A percentile compares a stretch with the other conserved stretches of the same genome.
These are phyloP conservation scores for Plestiodon gilberti DNA, from an alignment of 2,113 vertebrate genomes.

Conservation along the genomic window DNA sequence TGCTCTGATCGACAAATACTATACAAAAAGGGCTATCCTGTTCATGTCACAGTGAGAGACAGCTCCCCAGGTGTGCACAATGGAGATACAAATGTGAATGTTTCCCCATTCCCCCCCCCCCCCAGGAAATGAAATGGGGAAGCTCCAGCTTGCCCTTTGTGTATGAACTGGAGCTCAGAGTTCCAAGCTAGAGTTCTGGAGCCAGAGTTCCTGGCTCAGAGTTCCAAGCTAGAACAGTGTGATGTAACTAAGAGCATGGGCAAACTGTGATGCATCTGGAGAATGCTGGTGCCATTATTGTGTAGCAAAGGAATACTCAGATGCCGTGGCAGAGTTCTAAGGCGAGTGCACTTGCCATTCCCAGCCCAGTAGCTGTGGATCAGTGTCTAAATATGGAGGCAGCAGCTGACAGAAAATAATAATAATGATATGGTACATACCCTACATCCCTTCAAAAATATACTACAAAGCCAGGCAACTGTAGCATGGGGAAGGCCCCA, in stretches of 20 bases:
- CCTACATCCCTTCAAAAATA: constrained; percentile 1
- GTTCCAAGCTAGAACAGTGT: neutral
- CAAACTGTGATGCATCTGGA: neutral
- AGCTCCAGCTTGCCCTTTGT: neutral
- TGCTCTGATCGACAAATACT: neutral
- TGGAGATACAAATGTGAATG: neutral
- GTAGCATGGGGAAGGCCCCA: neutral
- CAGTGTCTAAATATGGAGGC: neutral
- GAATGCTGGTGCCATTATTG: neutral
- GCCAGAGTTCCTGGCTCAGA: neutral
- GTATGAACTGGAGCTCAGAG: neutral
- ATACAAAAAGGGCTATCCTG: neutral
- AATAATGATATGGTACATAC: neutral
- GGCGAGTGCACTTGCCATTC: neutral
- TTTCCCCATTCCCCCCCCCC: too few relatives aligned
- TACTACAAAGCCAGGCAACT: neutral
- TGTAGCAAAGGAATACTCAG: neutral
- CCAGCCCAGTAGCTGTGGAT: neutral
- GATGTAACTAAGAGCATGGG: neutral
- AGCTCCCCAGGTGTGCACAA: neutral
- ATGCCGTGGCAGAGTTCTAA: neutral
- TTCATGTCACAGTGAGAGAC: neutral
- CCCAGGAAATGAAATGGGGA: neutral
- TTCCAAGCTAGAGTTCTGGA: neutral
- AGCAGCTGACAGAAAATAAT: neutral